Evolutionary conservation across 2,113 vertebrate genomes (phyloP).

Genomic region (Melanocharis versteri): DNA sequence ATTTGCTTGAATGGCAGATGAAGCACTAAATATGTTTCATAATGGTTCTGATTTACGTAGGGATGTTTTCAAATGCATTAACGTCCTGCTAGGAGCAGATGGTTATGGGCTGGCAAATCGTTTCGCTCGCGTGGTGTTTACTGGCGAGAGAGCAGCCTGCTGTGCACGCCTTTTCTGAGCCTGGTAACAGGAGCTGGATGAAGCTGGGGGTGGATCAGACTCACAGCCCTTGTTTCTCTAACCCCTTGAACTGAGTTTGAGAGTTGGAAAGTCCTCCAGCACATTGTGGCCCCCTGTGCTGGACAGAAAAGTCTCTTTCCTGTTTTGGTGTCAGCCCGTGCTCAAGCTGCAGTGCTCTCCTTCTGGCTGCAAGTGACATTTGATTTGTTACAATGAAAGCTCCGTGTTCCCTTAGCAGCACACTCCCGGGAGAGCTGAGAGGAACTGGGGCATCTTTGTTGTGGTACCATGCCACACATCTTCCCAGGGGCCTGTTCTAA

Average conservation of each 20-base stretch:
- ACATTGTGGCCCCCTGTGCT: not conserved
- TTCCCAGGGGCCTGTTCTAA: not conserved
- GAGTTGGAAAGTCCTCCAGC: not conserved
- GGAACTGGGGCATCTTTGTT: not conserved
- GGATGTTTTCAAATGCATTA: conserved; percentile 47
- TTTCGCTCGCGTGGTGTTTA: not conserved
- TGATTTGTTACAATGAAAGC: not conserved
- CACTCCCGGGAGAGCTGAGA: not conserved
- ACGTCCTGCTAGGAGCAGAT: conserved; percentile 29
- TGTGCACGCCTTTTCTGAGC: not conserved
- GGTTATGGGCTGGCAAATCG: conserved; percentile 24
- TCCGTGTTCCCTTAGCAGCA: not conserved
- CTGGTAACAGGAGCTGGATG: not conserved
- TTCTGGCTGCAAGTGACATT: not conserved
- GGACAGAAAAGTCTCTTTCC: not conserved
- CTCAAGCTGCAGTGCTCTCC: not conserved
- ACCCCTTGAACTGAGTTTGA: not conserved
- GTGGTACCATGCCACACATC: not conserved
- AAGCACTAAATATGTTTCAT: conserved; percentile 38
- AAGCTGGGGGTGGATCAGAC: not conserved
- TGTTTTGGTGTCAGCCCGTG: not conserved
- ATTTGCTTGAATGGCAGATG: conserved; percentile 43
- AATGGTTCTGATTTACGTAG: conserved; percentile 5
- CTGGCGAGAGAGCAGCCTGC: not conserved
- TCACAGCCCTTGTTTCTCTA: not conserved